phyloP scores from a whole-genome alignment of 1,140 invertebrate species.

The Phymorhynchus buccinoides region DNA sequence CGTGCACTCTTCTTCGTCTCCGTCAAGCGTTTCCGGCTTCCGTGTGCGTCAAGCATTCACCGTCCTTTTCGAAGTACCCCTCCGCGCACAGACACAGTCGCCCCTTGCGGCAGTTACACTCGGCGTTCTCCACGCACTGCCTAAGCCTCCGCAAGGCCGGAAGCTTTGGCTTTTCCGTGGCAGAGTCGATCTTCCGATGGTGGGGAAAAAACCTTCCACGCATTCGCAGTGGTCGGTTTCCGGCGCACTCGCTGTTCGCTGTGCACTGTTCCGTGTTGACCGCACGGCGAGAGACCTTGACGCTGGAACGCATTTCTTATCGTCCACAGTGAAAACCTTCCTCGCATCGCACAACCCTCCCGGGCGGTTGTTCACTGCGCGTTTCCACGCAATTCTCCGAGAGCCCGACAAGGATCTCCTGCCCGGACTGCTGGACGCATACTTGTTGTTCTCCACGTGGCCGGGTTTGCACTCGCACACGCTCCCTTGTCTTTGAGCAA shows the following conservation, averaged over 20 bases:
- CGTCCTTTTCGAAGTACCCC: conserved; percentile 36
- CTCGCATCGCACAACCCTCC: conserved; percentile 41
- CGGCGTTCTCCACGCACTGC: conserved; percentile 33
- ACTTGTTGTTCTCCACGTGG: background rate
- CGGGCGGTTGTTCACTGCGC: conserved; percentile 40
- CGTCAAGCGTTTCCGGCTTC: conserved; percentile 38
- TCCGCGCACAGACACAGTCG: conserved; percentile 21
- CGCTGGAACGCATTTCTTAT: conserved; percentile 25
- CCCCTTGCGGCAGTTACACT: conserved; percentile 35
- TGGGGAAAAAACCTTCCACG: conserved; percentile 28
- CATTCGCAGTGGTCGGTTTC: conserved; percentile 29
- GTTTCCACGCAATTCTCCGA: conserved; percentile 33
- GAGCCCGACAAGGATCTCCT: conserved; percentile 12
- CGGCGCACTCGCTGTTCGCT: conserved; percentile 22
- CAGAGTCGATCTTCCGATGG: background rate
- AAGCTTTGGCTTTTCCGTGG: conserved; percentile 1
- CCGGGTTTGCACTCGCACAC: conserved; percentile 37
- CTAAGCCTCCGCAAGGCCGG: conserved; percentile 30
- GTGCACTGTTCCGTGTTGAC: conserved; percentile 23
- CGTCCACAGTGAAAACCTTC: conserved; percentile 18
- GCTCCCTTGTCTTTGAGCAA: background rate
- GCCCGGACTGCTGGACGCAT: conserved; percentile 14
- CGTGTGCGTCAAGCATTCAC: conserved; percentile 17
- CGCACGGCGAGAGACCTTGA: conserved; percentile 19
- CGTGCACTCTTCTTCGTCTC: conserved; percentile 35